These are phyloP conservation scores for Gymnoscopelus microlampas DNA, from an alignment of 2,797 vertebrate species.

Conservation along the genomic window DNA sequence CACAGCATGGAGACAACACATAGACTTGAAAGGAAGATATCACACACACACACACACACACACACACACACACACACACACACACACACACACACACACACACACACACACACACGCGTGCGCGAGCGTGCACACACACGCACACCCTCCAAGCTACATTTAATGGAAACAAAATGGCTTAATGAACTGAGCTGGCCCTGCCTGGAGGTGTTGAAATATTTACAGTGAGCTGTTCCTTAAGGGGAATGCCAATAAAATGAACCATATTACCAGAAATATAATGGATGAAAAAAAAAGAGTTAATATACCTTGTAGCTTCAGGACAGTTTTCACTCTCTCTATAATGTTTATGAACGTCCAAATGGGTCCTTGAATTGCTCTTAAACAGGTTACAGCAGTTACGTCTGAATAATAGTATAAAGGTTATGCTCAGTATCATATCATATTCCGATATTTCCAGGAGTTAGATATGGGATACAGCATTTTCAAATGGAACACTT, in stretches of 20 bases:
- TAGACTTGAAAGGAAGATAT: too few species aligned
- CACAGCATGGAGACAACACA: too few species aligned
- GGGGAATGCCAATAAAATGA: constrained; percentile 35
- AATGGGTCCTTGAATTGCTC: constrained; percentile 8
- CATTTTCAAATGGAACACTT: too few species aligned
- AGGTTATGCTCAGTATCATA: too few species aligned
- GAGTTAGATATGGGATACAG: too few species aligned
- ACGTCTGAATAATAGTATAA: too few species aligned
- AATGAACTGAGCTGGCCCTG: constrained; percentile 31
- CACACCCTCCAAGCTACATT: constrained; percentile 15
- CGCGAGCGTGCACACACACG: constrained; percentile 1
- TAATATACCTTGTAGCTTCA: constrained; percentile 7
- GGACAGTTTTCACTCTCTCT: neutral
- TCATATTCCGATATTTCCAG: too few species aligned
- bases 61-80: constrained; percentile 4
- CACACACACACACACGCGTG: neutral
- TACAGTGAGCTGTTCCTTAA: constrained; percentile 32
- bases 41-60: neutral
- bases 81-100: neutral
- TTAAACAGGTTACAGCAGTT: too few species aligned
- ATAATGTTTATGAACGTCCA: constrained; percentile 42
- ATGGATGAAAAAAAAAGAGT: constrained; percentile 16
- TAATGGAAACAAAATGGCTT: constrained; percentile 17
- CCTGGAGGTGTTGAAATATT: constrained; percentile 50
- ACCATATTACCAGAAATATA: constrained; percentile 38